These are phyloP conservation scores for Gastracanthus pulcherrimus DNA, from an alignment of 2,888 invertebrate genomes.

Conservation along the genomic window DNA sequence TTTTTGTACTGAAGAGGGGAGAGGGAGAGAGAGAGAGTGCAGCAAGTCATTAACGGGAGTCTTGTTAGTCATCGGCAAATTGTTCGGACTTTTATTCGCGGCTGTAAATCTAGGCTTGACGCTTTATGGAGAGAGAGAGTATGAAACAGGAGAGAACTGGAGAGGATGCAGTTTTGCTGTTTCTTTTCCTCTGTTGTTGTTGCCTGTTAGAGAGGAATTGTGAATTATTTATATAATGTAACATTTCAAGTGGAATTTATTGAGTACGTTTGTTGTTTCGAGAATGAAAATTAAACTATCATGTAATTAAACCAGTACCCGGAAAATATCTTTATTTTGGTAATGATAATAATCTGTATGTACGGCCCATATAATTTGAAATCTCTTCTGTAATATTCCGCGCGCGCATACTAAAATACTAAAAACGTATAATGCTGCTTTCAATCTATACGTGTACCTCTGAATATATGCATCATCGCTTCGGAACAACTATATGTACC, in stretches of 20 bases:
- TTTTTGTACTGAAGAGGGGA: neutral
- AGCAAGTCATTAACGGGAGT: conserved; percentile 36
- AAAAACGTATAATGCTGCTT: conserved; percentile 8
- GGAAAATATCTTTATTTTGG: neutral
- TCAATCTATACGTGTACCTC: neutral
- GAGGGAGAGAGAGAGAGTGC: conserved; percentile 1
- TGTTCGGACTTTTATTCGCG: conserved; percentile 49
- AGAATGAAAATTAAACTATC: neutral
- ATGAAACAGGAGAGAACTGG: neutral
- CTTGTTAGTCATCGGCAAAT: conserved; percentile 55
- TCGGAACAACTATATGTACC: conserved; percentile 32
- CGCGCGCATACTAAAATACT: neutral
- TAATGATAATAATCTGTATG: neutral
- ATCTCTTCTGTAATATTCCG: neutral
- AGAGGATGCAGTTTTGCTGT: neutral
- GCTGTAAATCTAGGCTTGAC: conserved; percentile 50
- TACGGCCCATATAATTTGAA: neutral
- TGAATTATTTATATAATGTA: too few species aligned
- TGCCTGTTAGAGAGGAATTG: neutral
- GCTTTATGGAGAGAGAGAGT: conserved; percentile 32
- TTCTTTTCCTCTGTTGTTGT: neutral
- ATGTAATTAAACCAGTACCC: too few species aligned
- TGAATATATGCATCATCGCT: conserved; percentile 26
- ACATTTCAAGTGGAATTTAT: too few species aligned
- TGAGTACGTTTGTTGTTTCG: neutral